Percentiles rank a stretch among this genome's conserved stretches.
Evolutionary conservation across 2,888 invertebrate genomes (phyloP).

Genomic region (Rambutsinella grinnellia): DNA sequence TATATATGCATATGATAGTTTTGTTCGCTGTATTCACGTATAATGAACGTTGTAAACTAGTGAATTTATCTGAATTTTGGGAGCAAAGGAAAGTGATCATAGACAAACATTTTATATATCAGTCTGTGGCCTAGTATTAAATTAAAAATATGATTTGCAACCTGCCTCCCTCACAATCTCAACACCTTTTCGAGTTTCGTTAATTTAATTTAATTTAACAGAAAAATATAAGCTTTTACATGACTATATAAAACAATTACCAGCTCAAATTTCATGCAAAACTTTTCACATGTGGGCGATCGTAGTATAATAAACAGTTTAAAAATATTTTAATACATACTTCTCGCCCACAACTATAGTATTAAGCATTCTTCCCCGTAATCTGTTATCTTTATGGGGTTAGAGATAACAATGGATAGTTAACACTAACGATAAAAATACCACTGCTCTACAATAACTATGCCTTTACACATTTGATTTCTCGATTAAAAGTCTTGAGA

Average conservation of each 20-base stretch:
- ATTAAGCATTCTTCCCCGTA: conserved; percentile 19
- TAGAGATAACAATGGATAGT: background rate
- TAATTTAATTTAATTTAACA: conserved; percentile 21
- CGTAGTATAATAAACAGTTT: too few relatives aligned
- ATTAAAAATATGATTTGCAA: conserved; percentile 6
- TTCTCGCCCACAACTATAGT: too few relatives aligned
- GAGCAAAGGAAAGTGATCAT: conserved; percentile 36
- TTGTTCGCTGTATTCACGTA: conserved; percentile 1
- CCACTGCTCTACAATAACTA: background rate
- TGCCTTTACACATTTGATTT: background rate
- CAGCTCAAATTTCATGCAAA: too few relatives aligned
- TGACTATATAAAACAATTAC: background rate
- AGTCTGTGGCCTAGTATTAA: conserved; percentile 3
- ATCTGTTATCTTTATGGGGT: conserved; percentile 19
- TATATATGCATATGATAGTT: conserved; percentile 6
- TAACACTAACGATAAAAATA: background rate
- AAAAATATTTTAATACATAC: too few relatives aligned
- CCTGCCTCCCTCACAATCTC: too few relatives aligned
- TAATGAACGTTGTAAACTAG: conserved; percentile 5
- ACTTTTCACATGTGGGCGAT: too few relatives aligned
- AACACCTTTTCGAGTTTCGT: background rate
- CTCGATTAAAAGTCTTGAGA: too few relatives aligned
- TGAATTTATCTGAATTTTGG: conserved; percentile 13
- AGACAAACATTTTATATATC: conserved; percentile 7
- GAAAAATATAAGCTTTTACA: conserved; percentile 9